Conservation (phyloP, 1,140 invertebrate genomes). For the Lepidurus arcticus region DNA sequence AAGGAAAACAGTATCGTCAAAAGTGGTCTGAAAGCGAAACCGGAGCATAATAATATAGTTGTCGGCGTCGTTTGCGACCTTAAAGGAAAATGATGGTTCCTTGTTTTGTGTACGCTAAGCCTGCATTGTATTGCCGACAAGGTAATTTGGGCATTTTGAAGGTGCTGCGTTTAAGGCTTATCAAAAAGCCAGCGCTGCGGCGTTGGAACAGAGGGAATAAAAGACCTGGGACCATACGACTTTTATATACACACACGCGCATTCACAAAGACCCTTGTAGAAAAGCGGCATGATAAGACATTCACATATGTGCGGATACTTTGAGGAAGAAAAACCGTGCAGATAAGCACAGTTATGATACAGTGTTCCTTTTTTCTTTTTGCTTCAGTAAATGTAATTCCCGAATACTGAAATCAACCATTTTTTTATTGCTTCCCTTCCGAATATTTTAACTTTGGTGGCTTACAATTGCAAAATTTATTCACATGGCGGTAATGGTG, state of each 20-base stretch:
- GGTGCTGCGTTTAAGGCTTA: slow-evolving; percentile 19
- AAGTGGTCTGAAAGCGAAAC: neutral
- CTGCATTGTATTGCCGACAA: neutral
- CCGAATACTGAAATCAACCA: neutral
- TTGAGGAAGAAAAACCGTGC: neutral
- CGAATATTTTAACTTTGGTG: neutral
- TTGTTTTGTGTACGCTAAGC: slow-evolving; percentile 10
- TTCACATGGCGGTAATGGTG: neutral
- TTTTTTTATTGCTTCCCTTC: neutral
- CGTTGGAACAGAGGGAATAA: neutral
- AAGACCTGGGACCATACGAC: neutral
- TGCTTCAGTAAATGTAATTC: neutral
- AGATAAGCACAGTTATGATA: neutral
- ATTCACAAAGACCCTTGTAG: neutral
- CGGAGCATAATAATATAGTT: neutral
- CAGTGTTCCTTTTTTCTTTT: neutral
- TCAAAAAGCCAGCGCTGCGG: slow-evolving; percentile 3
- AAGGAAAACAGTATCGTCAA: neutral
- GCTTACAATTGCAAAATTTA: slow-evolving; percentile 3
- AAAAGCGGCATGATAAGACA: slow-evolving; percentile 1
- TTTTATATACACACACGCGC: neutral
- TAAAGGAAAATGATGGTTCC: neutral
- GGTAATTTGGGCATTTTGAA: slow-evolving; percentile 13
- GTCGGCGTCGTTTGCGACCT: neutral
- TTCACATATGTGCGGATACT: slow-evolving; percentile 1